A percentile compares a stretch with the other conserved stretches of the same genome.
Conservation (phyloP, 2,888 invertebrate species). For the Acleris cristana region DNA sequence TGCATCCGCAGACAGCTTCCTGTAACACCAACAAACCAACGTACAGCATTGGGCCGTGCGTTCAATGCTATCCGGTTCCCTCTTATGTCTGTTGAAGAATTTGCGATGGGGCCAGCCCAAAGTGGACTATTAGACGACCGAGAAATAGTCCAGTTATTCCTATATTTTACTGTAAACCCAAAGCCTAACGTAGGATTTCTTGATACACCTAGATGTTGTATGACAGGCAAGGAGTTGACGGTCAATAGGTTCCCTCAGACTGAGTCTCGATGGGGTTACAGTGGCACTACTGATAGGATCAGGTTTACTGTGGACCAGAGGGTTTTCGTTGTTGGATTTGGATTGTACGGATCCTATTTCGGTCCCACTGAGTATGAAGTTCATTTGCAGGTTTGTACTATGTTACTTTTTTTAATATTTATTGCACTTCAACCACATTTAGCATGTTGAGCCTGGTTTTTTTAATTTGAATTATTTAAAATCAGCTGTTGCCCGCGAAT, state of each 20-base stretch:
- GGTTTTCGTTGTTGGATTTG: conserved; percentile 93
- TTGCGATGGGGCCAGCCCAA: conserved; percentile 90
- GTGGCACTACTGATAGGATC: conserved; percentile 91
- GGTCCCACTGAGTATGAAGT: conserved; percentile 91
- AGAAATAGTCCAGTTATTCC: conserved; percentile 89
- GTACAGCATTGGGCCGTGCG: conserved; percentile 87
- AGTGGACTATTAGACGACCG: conserved; percentile 89
- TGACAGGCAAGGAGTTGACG: conserved; percentile 90
- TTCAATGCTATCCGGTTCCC: conserved; percentile 91
- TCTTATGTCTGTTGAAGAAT: conserved; percentile 93
- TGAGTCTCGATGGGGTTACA: conserved; percentile 93
- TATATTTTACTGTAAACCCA: conserved; percentile 89
- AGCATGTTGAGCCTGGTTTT: neutral
- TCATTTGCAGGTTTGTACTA: conserved; percentile 80
- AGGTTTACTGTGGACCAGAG: conserved; percentile 91
- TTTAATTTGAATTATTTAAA: too few species aligned
- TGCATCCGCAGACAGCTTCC: conserved; percentile 87
- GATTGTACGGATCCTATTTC: conserved; percentile 92
- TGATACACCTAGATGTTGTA: conserved; percentile 88
- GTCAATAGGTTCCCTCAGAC: conserved; percentile 89
- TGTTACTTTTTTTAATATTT: neutral
- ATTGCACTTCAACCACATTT: too few species aligned
- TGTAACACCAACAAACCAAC: conserved; percentile 87
- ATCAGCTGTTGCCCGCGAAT: too few species aligned
- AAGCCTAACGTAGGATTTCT: conserved; percentile 89